Conservation (phyloP, 2,797 vertebrate species). For the Pantherophis alleghaniensis region DNA sequence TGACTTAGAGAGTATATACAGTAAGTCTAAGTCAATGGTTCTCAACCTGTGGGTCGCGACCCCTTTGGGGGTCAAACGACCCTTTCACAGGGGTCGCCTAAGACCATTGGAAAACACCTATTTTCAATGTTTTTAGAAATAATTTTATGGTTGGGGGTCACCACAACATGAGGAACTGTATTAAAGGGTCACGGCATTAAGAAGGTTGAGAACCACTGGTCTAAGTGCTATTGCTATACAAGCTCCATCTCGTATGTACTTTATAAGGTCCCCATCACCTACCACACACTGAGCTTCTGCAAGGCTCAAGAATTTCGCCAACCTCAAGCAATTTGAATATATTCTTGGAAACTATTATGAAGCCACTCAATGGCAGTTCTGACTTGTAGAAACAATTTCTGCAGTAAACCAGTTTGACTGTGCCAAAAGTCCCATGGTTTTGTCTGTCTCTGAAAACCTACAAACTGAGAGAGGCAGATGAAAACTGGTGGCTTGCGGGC, state of each 20-base stretch:
- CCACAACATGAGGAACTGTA: too few species aligned
- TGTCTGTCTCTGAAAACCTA: neutral
- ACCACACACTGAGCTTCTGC: neutral
- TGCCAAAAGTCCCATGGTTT: neutral
- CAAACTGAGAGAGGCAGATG: neutral
- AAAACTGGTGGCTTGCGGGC: conserved; percentile 10
- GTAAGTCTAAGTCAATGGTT: too few species aligned
- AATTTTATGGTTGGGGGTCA: too few species aligned
- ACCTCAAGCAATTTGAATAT: neutral
- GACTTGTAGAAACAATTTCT: neutral
- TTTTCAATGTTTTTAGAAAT: too few species aligned
- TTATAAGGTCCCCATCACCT: neutral
- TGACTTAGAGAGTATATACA: too few species aligned
- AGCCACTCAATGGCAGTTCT: neutral
- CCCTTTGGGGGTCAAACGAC: too few species aligned
- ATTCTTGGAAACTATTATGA: neutral
- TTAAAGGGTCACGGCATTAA: too few species aligned
- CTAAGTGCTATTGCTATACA: too few species aligned
- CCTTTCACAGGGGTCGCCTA: too few species aligned
- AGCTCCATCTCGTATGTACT: neutral
- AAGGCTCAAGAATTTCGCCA: neutral
- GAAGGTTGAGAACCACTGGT: too few species aligned
- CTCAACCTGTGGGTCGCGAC: too few species aligned
- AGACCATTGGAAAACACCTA: too few species aligned
- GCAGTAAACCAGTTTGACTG: neutral